Base-by-base conservation (phyloP, 2,113 vertebrate species). In the Etia nguti region DNA sequence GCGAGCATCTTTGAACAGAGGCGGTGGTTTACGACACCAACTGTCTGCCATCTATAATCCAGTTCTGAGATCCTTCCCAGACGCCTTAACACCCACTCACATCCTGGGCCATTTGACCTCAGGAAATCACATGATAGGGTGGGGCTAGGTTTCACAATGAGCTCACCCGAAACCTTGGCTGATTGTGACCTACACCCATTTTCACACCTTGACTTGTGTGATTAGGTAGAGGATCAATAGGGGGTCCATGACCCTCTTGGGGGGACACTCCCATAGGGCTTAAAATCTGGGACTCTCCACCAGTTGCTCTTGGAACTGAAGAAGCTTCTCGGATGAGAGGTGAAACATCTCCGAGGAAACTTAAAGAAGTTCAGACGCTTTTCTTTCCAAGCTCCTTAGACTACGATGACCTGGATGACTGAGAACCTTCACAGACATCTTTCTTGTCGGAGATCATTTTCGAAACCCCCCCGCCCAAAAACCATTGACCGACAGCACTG, bases 401-500 rank as follows among this genome's bases (percentile, higher is more conserved):
- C 54, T 55, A 24, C 54, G 22, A 55, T 12, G 6, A 55, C 54
- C 22, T 55, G n/a, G 54, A 55, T 24, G 0, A 55, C 54, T 55
- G 10, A 12, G 54, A 24, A 55, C 54, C 54, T 55, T 55, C n/a
- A 55, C 22, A 55, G 3, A 55, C 10, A 55, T 55, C n/a, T 22
- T 55, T 6, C 52, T 55, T 55, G n/a, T 55, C 2, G 5, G 20
- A 54, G 20, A 20, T 54, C 10, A 54, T 54, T 54, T 54, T 6
- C 22, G 52, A 54, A 54, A n/a, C 20, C n/a, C 29, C 29, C 4
- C 4, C 4, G n/a, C 29, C 29, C 36, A 38, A 38, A 56, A 12
- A 56, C 12, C 6, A 13, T 0, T 2, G 1, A 1, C 1, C 0
- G 1, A 56, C 22, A 56, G 1, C 6, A 26, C 22, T 56, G 54